Percentiles rank a stretch among this genome's conserved stretches.
These are phyloP conservation scores for Atherinomorus stipes DNA, from an alignment of 2,113 vertebrate genomes.

Conservation along the genomic window DNA sequence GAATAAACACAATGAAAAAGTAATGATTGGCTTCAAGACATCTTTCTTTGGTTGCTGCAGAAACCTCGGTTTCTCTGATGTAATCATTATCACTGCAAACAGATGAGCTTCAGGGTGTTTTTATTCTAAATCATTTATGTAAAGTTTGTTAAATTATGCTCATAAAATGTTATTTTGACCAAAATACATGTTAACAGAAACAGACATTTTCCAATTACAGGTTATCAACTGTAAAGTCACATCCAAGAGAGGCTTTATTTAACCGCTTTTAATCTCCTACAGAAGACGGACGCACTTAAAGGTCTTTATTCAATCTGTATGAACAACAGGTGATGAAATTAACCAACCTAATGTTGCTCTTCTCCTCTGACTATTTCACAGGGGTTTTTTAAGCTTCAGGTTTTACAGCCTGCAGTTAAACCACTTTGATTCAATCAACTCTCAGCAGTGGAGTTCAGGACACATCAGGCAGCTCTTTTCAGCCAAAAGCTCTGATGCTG, in stretches of 20 bases:
- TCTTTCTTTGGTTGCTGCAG: slow-evolving; percentile 22
- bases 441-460: slow-evolving; percentile 7
- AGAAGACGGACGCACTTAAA: not conserved
- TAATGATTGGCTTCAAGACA: slow-evolving; percentile 46
- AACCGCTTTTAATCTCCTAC: not conserved
- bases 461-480: slow-evolving; percentile 10
- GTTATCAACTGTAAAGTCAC: slow-evolving; percentile 3
- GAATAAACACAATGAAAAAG: slow-evolving; percentile 48
- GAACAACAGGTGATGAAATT: not conserved
- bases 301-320: not conserved
- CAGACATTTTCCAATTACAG: not conserved
- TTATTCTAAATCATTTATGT: slow-evolving; percentile 39
- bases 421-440: slow-evolving; percentile 9
- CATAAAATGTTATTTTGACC: slow-evolving; percentile 4
- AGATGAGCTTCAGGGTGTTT: slow-evolving; percentile 22
- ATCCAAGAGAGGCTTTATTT: not conserved
- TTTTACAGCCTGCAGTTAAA: not conserved
- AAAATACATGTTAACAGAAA: slow-evolving; percentile 14
- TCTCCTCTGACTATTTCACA: not conserved
- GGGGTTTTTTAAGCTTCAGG: not conserved
- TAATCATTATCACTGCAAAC: slow-evolving; percentile 28
- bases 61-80: slow-evolving; percentile 16
- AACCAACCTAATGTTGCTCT: not conserved
- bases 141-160: slow-evolving; percentile 25
- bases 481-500: slow-evolving; percentile 16